These are phyloP conservation scores for Trinectes maculatus DNA, from an alignment of 2,113 vertebrate genomes.

Conservation along the genomic window DNA sequence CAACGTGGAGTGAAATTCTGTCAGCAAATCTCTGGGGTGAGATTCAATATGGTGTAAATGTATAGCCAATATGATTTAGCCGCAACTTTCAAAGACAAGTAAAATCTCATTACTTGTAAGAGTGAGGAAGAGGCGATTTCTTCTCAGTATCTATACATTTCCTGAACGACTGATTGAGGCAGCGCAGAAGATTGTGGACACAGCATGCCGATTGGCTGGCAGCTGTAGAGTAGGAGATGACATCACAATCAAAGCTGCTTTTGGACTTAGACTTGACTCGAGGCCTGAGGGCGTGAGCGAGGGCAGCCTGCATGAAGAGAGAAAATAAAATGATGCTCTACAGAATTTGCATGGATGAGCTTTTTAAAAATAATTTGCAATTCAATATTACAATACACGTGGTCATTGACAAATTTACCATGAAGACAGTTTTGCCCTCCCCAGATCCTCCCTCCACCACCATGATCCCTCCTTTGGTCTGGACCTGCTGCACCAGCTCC, in stretches of 20 bases:
- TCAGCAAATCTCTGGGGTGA: slow-evolving; percentile 80
- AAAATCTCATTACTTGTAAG: slow-evolving; percentile 77
- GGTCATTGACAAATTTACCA: slow-evolving; percentile 45
- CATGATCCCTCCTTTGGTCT: slow-evolving; percentile 76
- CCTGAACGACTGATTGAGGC: slow-evolving; percentile 78
- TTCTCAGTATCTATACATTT: slow-evolving; percentile 51
- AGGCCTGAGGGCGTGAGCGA: slow-evolving; percentile 73
- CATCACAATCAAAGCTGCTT: slow-evolving; percentile 63
- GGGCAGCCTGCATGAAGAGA: slow-evolving; percentile 72
- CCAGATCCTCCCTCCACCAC: slow-evolving; percentile 82
- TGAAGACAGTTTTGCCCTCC: slow-evolving; percentile 88
- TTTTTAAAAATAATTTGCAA: too few relatives aligned
- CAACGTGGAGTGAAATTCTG: slow-evolving; percentile 78
- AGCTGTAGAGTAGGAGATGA: slow-evolving; percentile 85
- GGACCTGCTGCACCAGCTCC: slow-evolving; percentile 64
- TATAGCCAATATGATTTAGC: neutral
- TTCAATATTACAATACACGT: too few relatives aligned
- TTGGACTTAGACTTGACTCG: slow-evolving; percentile 49
- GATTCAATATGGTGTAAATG: neutral
- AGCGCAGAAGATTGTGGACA: slow-evolving; percentile 81
- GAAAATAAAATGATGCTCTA: neutral
- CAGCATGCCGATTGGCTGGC: slow-evolving; percentile 84
- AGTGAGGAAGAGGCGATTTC: slow-evolving; percentile 61
- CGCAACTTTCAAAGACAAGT: neutral
- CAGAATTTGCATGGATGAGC: too few relatives aligned